These are phyloP conservation scores for Laspeyria flexula DNA, from an alignment of 2,888 invertebrate genomes.

Conservation along the genomic window DNA sequence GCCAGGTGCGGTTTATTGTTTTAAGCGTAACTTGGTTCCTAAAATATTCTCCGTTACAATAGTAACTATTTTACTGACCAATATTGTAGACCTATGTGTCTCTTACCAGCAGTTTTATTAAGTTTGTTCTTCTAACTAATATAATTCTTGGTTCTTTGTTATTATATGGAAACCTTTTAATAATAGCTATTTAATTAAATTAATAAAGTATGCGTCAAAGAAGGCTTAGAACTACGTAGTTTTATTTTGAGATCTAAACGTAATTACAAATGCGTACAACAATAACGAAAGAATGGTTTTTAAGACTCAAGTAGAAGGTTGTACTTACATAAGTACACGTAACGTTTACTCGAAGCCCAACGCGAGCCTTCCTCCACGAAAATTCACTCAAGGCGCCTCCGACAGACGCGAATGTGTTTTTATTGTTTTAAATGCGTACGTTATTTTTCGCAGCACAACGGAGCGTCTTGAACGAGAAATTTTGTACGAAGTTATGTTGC, in stretches of 20 bases:
- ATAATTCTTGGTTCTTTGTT: not conserved
- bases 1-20: conserved; percentile 63
- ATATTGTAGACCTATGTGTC: conserved; percentile 7
- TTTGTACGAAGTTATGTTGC: conserved; percentile 65
- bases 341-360: conserved; percentile 47
- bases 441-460: conserved; percentile 70
- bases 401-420: conserved; percentile 72
- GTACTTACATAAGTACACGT: conserved; percentile 27
- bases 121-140: not conserved
- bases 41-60: conserved; percentile 27
- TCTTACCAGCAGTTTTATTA: conserved; percentile 2
- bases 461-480: conserved; percentile 54
- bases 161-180: not conserved
- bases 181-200: too few relatives aligned
- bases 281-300: conserved; percentile 43
- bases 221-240: too few relatives aligned
- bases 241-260: too few relatives aligned
- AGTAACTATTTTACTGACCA: conserved; percentile 15
- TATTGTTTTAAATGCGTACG: conserved; percentile 81
- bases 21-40: conserved; percentile 39
- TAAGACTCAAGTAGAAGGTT: conserved; percentile 30
- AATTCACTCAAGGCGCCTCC: conserved; percentile 75
- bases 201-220: too few relatives aligned
- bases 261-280: not conserved
- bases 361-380: conserved; percentile 54